Percentiles rank a stretch among this genome's conserved stretches.
These are phyloP conservation scores for Helicoverpa armigera DNA, from an alignment of 1,140 invertebrate genomes.

Conservation along the genomic window DNA sequence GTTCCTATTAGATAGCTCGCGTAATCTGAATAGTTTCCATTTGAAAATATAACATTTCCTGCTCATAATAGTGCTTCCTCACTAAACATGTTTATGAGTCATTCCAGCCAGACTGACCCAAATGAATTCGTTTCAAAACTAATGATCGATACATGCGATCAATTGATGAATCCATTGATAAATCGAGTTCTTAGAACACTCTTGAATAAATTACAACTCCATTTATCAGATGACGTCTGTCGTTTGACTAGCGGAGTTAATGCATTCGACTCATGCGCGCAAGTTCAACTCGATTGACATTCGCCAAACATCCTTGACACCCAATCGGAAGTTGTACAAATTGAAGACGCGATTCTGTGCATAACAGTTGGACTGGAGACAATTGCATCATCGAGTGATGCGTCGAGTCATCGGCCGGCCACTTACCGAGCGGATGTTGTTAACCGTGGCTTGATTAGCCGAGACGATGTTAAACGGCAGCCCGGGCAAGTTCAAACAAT, in stretches of 20 bases:
- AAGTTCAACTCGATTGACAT: conserved; percentile 75
- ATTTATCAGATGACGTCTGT: conserved; percentile 41
- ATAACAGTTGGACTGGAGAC: conserved; percentile 69
- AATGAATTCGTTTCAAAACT: conserved; percentile 34
- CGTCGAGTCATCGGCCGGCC: conserved; percentile 80
- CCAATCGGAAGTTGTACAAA: conserved; percentile 81
- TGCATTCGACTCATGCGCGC: conserved; percentile 48
- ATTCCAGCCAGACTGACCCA: neutral
- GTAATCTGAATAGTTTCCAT: neutral
- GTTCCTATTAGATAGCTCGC: neutral
- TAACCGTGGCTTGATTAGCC: conserved; percentile 84
- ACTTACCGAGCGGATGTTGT: conserved; percentile 83
- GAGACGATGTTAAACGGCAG: conserved; percentile 83
- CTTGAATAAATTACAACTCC: conserved; percentile 40
- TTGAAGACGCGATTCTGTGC: conserved; percentile 73
- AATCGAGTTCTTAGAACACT: conserved; percentile 42
- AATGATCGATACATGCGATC: conserved; percentile 5
- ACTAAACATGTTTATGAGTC: conserved; percentile 21
- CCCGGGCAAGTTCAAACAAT: conserved; percentile 84
- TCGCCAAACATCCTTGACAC: conserved; percentile 77
- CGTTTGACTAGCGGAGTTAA: conserved; percentile 46
- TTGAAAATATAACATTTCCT: conserved; percentile 15
- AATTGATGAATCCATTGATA: conserved; percentile 33
- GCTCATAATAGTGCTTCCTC: neutral
- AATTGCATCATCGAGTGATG: conserved; percentile 81